A percentile compares a stretch with the other conserved stretches of the same genome.
These are phyloP conservation scores for Daboia siamensis DNA, from an alignment of 2,113 vertebrate species.

Conservation along the genomic window DNA sequence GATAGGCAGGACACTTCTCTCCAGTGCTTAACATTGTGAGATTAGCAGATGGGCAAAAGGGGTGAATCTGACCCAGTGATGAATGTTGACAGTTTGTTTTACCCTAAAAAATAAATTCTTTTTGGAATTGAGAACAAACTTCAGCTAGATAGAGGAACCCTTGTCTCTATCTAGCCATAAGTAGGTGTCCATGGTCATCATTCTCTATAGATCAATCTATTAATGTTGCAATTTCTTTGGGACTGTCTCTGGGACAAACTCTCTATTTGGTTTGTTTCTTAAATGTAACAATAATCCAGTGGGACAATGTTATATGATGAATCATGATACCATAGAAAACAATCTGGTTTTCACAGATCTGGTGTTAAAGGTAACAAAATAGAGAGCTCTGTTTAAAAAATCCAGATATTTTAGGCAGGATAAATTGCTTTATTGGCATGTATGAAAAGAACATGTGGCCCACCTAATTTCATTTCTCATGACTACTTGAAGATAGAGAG, in stretches of 20 bases:
- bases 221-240: not conserved
- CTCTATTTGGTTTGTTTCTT: slow-evolving; percentile 60
- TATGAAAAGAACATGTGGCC: slow-evolving; percentile 20
- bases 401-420: slow-evolving; percentile 47
- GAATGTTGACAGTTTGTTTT: not conserved
- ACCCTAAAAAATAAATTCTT: not conserved
- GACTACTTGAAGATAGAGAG: slow-evolving; percentile 23
- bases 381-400: slow-evolving; percentile 57
- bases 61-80: not conserved
- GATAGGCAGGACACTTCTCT: not conserved
- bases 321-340: slow-evolving; percentile 67
- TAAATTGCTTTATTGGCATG: slow-evolving; percentile 52
- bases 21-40: no score
- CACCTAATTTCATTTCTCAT: slow-evolving; percentile 49
- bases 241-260: slow-evolving; percentile 30
- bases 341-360: slow-evolving; percentile 52
- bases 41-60: not conserved
- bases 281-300: slow-evolving; percentile 59
- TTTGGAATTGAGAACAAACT: not conserved
- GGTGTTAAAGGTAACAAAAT: slow-evolving; percentile 68
- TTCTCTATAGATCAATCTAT: not conserved
- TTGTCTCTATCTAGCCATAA: not conserved
- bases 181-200: no score
- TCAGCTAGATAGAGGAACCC: not conserved
- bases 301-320: slow-evolving; percentile 54